Conservation (phyloP, 2,797 vertebrate genomes). For the Neosilurus mollespiculum region DNA sequence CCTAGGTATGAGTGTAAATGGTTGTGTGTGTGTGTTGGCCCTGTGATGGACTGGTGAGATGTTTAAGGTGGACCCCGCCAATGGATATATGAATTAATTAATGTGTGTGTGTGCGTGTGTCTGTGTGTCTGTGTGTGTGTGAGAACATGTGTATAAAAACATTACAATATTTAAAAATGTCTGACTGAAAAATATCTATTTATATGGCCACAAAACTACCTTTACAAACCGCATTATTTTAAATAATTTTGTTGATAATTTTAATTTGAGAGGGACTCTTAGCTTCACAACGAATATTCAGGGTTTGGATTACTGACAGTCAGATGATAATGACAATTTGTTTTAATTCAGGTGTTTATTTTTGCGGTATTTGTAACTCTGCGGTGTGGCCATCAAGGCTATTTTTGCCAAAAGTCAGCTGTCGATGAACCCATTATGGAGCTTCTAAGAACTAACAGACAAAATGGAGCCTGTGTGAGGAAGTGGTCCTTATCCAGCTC, state of each 20-base stretch:
- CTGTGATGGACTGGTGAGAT: no score
- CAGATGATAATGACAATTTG: not conserved
- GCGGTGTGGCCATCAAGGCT: conserved; percentile 56
- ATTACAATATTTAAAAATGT: not conserved
- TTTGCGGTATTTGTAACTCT: conserved; percentile 69
- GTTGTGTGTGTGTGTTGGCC: no score
- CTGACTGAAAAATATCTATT: not conserved
- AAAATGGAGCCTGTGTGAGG: conserved; percentile 2
- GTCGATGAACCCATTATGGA: conserved; percentile 49
- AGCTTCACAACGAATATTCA: no score
- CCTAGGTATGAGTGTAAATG: no score
- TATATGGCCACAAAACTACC: not conserved
- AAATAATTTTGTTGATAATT: not conserved
- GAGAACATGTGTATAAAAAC: no score
- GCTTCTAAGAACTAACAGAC: conserved; percentile 49
- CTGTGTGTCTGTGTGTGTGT: no score
- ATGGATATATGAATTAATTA: no score
- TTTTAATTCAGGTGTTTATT: conserved; percentile 70
- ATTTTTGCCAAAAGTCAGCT: conserved; percentile 56
- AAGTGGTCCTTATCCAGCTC: not conserved
- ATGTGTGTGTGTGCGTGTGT: no score
- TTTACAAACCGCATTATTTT: not conserved
- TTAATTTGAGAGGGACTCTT: not conserved
- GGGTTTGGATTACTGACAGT: not conserved
- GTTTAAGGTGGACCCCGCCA: no score